These are phyloP conservation scores for Diadumene lineata DNA, from an alignment of 92 coral and sea anemone genomes.

Conservation along the genomic window DNA sequence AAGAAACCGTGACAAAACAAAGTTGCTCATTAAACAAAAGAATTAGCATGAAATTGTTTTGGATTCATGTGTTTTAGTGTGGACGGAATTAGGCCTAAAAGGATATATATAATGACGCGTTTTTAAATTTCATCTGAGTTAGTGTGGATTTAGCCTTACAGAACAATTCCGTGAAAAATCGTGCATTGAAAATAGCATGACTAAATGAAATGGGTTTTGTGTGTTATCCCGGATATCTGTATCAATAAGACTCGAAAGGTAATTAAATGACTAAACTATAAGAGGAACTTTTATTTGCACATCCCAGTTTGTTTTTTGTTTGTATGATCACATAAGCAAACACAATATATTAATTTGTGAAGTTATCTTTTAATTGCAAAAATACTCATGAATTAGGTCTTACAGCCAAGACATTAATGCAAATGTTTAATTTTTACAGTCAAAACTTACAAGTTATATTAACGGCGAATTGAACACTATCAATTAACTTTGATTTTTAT, in stretches of 20 bases:
- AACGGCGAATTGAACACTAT: background rate
- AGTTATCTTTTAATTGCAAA: constrained; percentile 4
- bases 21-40: too few species aligned
- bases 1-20: too few species aligned
- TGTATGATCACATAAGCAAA: background rate
- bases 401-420: too few species aligned
- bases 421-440: background rate
- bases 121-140: too few species aligned
- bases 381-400: too few species aligned
- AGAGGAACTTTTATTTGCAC: background rate
- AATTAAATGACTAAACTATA: background rate
- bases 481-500: background rate
- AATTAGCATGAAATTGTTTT: too few species aligned
- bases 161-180: background rate
- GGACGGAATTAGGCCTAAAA: too few species aligned
- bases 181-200: background rate
- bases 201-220: background rate
- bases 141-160: too few species aligned
- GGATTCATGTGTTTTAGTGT: too few species aligned
- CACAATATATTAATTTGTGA: background rate
- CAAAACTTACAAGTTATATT: background rate
- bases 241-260: background rate
- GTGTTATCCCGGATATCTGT: background rate
- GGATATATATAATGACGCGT: too few species aligned
- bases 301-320: background rate